Conservation (phyloP, 2,113 vertebrate species). For the Meriones unguiculatus region DNA sequence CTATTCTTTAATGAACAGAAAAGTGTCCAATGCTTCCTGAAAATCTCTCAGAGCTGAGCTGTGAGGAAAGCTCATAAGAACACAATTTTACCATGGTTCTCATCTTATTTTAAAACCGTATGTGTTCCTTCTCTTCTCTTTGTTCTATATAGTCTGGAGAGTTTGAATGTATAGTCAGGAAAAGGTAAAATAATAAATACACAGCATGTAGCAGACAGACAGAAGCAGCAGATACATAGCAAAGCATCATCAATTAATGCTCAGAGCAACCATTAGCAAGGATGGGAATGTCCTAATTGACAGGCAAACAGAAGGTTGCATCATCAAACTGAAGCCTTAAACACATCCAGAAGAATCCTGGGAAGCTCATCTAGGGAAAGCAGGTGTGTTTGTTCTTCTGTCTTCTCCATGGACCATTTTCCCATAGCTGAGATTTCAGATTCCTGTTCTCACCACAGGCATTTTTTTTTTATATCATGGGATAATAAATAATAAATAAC, state of each 20-base stretch:
- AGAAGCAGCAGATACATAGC: not conserved
- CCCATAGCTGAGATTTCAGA: too few relatives aligned
- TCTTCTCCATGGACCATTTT: not conserved
- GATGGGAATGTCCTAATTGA: not conserved
- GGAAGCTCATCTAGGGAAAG: not conserved
- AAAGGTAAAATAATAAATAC: not conserved
- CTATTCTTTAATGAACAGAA: conserved; percentile 73
- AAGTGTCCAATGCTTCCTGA: conserved; percentile 76
- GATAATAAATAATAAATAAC: not conserved
- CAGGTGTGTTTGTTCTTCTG: not conserved
- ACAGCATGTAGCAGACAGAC: not conserved
- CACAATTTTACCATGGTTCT: not conserved
- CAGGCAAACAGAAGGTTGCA: not conserved
- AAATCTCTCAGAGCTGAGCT: conserved; percentile 70
- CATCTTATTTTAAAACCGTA: conserved; percentile 63
- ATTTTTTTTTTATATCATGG: too few relatives aligned
- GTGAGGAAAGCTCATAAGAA: conserved; percentile 2
- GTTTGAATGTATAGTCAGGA: not conserved
- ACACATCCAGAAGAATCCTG: not conserved
- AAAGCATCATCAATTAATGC: not conserved
- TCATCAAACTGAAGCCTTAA: not conserved
- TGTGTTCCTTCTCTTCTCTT: conserved; percentile 4
- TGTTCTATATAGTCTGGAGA: not conserved
- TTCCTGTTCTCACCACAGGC: not conserved
- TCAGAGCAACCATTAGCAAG: not conserved